phyloP scores from a whole-genome alignment of 2,113 vertebrate genomes.

The Neogobius melanostomus region DNA sequence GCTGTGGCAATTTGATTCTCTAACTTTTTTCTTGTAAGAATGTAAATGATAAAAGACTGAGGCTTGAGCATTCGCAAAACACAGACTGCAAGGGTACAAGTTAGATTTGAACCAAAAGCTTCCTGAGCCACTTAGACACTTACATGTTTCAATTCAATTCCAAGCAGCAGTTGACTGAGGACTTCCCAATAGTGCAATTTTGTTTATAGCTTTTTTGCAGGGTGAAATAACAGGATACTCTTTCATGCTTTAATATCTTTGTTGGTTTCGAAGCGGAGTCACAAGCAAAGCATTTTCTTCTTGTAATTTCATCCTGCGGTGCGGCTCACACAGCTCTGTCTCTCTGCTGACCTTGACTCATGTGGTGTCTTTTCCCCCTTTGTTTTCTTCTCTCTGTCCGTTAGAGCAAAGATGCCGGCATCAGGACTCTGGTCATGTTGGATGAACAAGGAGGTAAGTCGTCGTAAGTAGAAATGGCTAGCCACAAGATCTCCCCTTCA shows the following conservation, averaged over 20 bases:
- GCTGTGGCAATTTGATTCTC: neutral
- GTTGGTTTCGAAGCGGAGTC: neutral
- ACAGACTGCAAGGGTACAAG: neutral
- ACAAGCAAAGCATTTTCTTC: conserved; percentile 31
- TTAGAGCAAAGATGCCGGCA: conserved; percentile 99
- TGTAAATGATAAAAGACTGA: neutral
- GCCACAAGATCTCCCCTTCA: conserved; percentile 5
- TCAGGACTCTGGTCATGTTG: conserved; percentile 99
- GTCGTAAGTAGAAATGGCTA: conserved; percentile 20
- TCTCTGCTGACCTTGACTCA: conserved; percentile 47
- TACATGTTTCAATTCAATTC: neutral
- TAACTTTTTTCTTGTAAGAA: too few species aligned
- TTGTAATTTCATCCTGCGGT: conserved; percentile 31
- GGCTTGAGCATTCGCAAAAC: too few species aligned
- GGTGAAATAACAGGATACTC: neutral
- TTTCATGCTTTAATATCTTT: neutral
- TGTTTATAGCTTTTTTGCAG: neutral
- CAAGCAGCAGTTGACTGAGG: too few species aligned
- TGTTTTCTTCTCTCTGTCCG: conserved; percentile 27
- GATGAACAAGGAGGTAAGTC: conserved; percentile 99
- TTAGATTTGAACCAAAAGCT: neutral
- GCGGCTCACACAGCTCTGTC: conserved; percentile 9
- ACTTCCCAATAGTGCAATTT: too few species aligned
- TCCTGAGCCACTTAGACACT: neutral
- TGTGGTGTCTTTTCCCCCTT: conserved; percentile 39